These are phyloP conservation scores for Cynodonichthys magdalenae DNA, from an alignment of 2,797 vertebrate species.

Conservation along the genomic window DNA sequence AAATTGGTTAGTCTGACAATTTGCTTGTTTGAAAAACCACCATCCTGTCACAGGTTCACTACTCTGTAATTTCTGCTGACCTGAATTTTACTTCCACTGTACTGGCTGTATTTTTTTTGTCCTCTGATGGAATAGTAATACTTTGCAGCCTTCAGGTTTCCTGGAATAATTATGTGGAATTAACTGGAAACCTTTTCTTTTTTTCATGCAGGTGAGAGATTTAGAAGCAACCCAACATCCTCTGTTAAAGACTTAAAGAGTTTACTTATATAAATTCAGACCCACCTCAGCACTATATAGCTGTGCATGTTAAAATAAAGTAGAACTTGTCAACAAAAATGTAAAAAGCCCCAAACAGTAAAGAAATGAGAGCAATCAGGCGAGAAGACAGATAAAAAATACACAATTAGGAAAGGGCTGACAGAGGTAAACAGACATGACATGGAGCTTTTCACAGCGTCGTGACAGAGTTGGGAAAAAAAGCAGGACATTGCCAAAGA, in stretches of 20 bases:
- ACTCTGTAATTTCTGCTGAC: conserved; percentile 27
- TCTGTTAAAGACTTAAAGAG: conserved; percentile 14
- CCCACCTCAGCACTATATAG: conserved; percentile 24
- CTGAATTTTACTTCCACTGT: conserved; percentile 30
- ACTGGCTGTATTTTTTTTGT: conserved; percentile 15
- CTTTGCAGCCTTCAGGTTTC: conserved; percentile 43
- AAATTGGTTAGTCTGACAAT: too few species aligned
- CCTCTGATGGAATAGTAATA: conserved; percentile 44
- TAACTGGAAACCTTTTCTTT: conserved; percentile 39
- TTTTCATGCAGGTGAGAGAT: conserved; percentile 13
- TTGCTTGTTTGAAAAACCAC: too few species aligned
- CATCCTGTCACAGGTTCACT: too few species aligned
- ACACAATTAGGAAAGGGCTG: conserved; percentile 56
- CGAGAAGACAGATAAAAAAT: conserved; percentile 41
- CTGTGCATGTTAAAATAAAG: conserved; percentile 28
- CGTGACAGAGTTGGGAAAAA: conserved; percentile 55
- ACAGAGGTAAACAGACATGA: conserved; percentile 55
- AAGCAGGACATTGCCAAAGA: conserved; percentile 35
- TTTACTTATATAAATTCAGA: conserved; percentile 31
- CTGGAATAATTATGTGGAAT: conserved; percentile 39
- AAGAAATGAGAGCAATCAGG: conserved; percentile 39
- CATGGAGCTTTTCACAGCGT: conserved; percentile 44
- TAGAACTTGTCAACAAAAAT: conserved; percentile 26
- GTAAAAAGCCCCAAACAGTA: conserved; percentile 35
- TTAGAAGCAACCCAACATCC: conserved; percentile 17